Base-by-base conservation (phyloP, 2,113 vertebrate genomes). In the Elanus axillaris region DNA sequence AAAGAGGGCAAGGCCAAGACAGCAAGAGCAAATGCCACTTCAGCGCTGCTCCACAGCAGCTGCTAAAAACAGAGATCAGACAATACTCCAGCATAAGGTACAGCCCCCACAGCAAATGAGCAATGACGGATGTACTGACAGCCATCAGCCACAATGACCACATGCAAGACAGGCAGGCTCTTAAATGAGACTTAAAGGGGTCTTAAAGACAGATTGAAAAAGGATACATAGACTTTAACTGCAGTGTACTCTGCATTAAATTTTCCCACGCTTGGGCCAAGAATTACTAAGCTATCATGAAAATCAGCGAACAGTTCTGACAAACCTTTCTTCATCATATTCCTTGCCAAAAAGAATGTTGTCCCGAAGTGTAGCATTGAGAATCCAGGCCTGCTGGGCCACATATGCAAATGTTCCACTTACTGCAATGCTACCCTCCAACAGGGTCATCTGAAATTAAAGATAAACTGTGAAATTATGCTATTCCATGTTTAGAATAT, bases 341-440 rank as follows among this genome's bases (percentile, higher is more conserved):
- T 98, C 98, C 94, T 98, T 99, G 86, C 99, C 99, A 90, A 99
- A 99, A 48, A 99, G 98, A 97, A 99, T 99, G 97, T 99, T 99
- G 95, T 99, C 99, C 89, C 99, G 98, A 64, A 99, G 98, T 0
- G 99, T 98, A 38, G 99, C 98, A 12, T 99, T 99, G 92, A 99
- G 98, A 95, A 99, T 99, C 99, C 99, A 99, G 92, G 99, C 99
- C 97, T 99, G 99, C 95, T 99, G 99, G 55, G 99, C 99, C 95
- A 99, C 99, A 5, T 99, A 99, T 0, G 99, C 99, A 36, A 99
- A 98, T 15, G 98, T 98, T 12, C 99, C 99, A 25, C 95, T 98
- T 13, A 99, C 97, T 3, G 99, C 98, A 52, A 99, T 98, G 53
- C 98, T 98, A 81, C 99, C 99, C 81, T 99, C 99, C 92, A 99